These are phyloP conservation scores for Phainopepla nitens DNA, from an alignment of 2,113 vertebrate species.

Conservation along the genomic window DNA sequence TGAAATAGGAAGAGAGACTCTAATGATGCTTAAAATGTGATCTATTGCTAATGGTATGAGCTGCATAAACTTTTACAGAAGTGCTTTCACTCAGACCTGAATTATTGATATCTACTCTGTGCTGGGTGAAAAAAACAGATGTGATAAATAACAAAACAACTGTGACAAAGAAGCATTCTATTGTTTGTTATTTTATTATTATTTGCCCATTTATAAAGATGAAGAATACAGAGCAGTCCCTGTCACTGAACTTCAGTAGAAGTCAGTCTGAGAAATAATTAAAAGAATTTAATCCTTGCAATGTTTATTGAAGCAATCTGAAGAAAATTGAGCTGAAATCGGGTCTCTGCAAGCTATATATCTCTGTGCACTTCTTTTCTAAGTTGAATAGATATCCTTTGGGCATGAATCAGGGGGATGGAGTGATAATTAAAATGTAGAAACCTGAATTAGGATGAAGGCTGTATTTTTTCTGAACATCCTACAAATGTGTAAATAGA, in stretches of 20 bases:
- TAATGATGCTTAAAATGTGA: constrained; percentile 40
- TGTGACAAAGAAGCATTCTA: background rate
- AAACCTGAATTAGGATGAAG: background rate
- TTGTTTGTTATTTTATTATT: constrained; percentile 43
- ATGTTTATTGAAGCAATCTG: background rate
- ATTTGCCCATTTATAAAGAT: constrained; percentile 36
- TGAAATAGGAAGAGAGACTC: background rate
- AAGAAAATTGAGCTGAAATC: background rate
- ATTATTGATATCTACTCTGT: constrained; percentile 52
- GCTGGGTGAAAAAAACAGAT: background rate
- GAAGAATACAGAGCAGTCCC: background rate
- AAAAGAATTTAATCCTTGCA: background rate
- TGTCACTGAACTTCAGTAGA: background rate
- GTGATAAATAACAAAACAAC: constrained; percentile 39
- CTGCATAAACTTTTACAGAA: constrained; percentile 45
- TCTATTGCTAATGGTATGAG: constrained; percentile 26
- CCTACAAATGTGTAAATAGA: background rate
- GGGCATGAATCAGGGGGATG: background rate
- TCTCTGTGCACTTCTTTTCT: background rate
- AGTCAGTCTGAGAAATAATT: constrained; percentile 29
- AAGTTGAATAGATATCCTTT: background rate
- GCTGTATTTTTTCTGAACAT: background rate
- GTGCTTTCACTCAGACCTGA: constrained; percentile 37
- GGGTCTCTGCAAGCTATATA: background rate
- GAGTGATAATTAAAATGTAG: background rate